These are phyloP conservation scores for Sinopyrophorus schimmeli DNA, from an alignment of 2,888 invertebrate genomes.

Conservation along the genomic window DNA sequence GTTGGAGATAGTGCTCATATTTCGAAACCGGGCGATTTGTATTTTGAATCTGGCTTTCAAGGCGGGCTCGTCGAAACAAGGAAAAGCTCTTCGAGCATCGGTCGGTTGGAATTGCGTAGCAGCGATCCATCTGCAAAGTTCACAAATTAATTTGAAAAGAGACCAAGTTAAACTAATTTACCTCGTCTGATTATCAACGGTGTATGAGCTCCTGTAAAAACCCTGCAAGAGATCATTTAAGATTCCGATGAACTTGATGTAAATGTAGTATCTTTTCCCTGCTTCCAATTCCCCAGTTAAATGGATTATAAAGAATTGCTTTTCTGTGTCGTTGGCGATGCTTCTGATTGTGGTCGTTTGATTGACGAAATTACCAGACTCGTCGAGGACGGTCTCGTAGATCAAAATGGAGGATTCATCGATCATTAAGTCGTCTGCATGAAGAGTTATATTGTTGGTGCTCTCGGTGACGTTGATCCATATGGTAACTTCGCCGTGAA, in stretches of 20 bases:
- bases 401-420: slow-evolving; percentile 50
- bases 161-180: slow-evolving; percentile 44
- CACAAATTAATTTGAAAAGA: slow-evolving; percentile 3
- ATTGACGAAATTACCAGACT: slow-evolving; percentile 17
- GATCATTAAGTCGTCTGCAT: slow-evolving; percentile 71
- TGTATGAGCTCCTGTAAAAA: slow-evolving; percentile 82
- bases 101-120: slow-evolving; percentile 83
- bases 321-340: slow-evolving; percentile 59
- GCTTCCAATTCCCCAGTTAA: slow-evolving; percentile 61
- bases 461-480: slow-evolving; percentile 63
- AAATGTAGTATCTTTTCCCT: slow-evolving; percentile 67
- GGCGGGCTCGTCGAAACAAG: slow-evolving; percentile 86
- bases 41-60: slow-evolving; percentile 80
- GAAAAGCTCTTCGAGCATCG: slow-evolving; percentile 80
- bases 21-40: slow-evolving; percentile 70
- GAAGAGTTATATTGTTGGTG: slow-evolving; percentile 72
- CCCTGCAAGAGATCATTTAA: slow-evolving; percentile 78
- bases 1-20: slow-evolving; percentile 78
- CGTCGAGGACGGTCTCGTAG: slow-evolving; percentile 18
- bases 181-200: slow-evolving; percentile 69
- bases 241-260: slow-evolving; percentile 71
- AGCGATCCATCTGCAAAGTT: slow-evolving; percentile 70
- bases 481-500: slow-evolving; percentile 71
- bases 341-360: slow-evolving; percentile 30
- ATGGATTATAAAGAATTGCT: slow-evolving; percentile 72